These are phyloP conservation scores for Dendrolimus kikuchii DNA, from an alignment of 1,140 invertebrate species.

Conservation along the genomic window DNA sequence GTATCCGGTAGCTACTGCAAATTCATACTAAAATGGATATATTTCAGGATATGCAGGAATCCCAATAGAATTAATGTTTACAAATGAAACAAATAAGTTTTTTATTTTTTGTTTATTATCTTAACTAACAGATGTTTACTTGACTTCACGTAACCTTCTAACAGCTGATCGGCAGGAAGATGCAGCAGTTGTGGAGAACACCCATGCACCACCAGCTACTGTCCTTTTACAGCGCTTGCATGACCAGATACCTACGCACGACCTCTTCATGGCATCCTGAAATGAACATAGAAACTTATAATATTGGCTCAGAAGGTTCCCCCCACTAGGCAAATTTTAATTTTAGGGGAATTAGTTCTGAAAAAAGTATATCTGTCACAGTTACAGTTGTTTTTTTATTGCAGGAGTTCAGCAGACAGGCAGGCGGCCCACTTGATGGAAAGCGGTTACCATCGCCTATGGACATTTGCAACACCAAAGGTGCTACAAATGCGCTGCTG, in stretches of 20 bases:
- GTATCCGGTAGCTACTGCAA: too few relatives aligned
- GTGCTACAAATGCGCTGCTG: too few relatives aligned
- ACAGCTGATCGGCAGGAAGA: conserved; percentile 96
- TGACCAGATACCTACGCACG: conserved; percentile 98
- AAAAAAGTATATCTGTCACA: too few relatives aligned
- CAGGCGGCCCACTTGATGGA: too few relatives aligned
- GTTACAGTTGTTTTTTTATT: too few relatives aligned
- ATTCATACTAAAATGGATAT: too few relatives aligned
- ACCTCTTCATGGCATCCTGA: conserved; percentile 98
- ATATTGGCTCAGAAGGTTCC: background rate
- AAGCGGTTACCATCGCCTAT: too few relatives aligned
- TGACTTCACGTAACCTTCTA: conserved; percentile 96
- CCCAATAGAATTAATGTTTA: too few relatives aligned
- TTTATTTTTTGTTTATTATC: conserved; percentile 54
- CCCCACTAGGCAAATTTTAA: background rate
- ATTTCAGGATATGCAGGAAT: too few relatives aligned
- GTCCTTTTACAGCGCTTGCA: conserved; percentile 97
- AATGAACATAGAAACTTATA: conserved; percentile 15
- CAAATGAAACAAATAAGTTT: conserved; percentile 33
- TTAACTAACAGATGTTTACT: conserved; percentile 77
- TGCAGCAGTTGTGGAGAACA: conserved; percentile 96
- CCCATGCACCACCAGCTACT: conserved; percentile 97
- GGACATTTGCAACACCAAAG: too few relatives aligned
- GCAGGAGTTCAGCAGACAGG: too few relatives aligned
- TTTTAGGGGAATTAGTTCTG: too few relatives aligned